Conservation (phyloP, 2,888 invertebrate species). For the Ormia ochracea region DNA sequence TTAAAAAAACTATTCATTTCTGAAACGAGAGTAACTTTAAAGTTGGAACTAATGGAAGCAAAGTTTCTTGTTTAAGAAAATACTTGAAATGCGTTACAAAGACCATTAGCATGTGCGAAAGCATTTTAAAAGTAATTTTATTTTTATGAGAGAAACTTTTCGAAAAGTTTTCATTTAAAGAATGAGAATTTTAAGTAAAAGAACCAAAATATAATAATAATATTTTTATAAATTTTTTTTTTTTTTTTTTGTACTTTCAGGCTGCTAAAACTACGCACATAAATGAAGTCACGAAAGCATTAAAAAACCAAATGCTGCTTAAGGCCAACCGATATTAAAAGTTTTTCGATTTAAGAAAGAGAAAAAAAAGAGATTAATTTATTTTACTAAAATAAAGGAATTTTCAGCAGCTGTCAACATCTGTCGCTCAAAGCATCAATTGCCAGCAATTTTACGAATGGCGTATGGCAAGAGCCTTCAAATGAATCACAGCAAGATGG, state of each 20-base stretch:
- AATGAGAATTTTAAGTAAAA: not conserved
- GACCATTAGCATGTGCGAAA: not conserved
- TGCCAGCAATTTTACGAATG: not conserved
- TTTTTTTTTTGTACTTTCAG: not conserved
- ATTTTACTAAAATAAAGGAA: not conserved
- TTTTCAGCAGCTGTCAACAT: not conserved
- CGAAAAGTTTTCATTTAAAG: not conserved
- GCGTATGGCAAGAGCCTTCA: slow-evolving; percentile 14
- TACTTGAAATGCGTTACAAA: not conserved
- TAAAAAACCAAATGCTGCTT: not conserved
- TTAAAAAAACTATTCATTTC: not conserved
- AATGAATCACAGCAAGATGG: slow-evolving; percentile 27
- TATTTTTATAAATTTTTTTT: not conserved
- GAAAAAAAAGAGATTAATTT: too few species aligned
- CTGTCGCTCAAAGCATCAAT: not conserved
- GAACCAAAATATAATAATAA: not conserved
- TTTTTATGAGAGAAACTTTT: slow-evolving; percentile 17
- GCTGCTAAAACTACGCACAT: not conserved
- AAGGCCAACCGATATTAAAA: not conserved
- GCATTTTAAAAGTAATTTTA: not conserved
- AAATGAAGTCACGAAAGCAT: slow-evolving; percentile 5
- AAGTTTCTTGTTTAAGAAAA: slow-evolving; percentile 23
- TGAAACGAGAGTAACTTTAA: not conserved
- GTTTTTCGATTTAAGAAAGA: not conserved
- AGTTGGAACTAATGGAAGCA: not conserved